Evolutionary conservation across 2,113 vertebrate species (phyloP), one percentile per base, ranked within the genome.

Genomic region (Cinclus cinclus): DNA sequence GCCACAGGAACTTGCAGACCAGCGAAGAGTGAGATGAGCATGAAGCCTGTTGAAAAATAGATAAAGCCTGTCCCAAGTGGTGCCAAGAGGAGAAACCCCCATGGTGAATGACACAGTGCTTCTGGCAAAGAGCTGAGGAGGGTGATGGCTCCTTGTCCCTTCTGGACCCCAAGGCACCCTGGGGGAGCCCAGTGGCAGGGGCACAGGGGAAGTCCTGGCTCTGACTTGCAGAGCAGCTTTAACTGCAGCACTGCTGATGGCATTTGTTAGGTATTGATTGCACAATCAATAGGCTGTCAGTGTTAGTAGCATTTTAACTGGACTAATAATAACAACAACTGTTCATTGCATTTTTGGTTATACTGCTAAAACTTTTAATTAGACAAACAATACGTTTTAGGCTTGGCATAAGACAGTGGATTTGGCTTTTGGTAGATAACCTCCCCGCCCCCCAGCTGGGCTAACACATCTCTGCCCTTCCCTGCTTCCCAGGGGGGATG

Each of bases 1-100:
- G 15, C 41, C 56, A 37, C 0, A 1, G 1, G 16, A 88, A 33
- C 60, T 56, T 3, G 0, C 28, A 83, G 55, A 35, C 0, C 25
- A 23, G 33, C 9, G 58, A 63, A 44, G 30, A 47, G 28, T 9
- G 28, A 86, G 55, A 15, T 1, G 8, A 81, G 31, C 13, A 1
- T 2, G 37, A 81, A 13, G 3, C 9, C n/a, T 42, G 21, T 3
- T 12, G 31, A 33, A 78, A 84, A 77, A 47, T 4, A 17, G 35
- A 21, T 5, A 7, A 76, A 59, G 33, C 7, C 37, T 52, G 46
- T 35, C 60, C n/a, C 33, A 2, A 9, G 65, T 27, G 31, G 25
- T 21, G 50, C 28, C 39, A 3, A 33, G 62, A 71, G 31, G 33
- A 65, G 17, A 67, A 87, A 46, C 7, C 27, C 24, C 33, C 35